Evolutionary conservation across 2,113 vertebrate species (phyloP), one percentile per base, ranked within the genome.

Genomic region (Archocentrus centrarchus): DNA sequence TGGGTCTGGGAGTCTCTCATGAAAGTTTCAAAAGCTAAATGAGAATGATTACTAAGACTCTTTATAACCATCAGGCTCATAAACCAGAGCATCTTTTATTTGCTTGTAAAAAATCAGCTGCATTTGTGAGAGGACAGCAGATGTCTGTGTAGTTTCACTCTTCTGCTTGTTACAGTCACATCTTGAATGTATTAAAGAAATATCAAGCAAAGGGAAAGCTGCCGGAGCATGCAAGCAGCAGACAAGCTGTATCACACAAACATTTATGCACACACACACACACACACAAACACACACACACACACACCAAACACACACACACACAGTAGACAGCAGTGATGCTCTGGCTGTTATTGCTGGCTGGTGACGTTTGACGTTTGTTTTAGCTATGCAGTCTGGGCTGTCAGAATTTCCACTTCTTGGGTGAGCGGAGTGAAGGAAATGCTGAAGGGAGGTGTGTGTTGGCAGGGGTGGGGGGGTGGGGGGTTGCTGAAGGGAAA

Each of bases 391-490:
- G 79, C 66, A 64, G 75, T 80, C 76, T 63, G 75, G 24, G 59
- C 62, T 90, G 88, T 80, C 83, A 83, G 58, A 55, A 77, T 77
- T 84, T 89, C 81, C 77, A 85, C 59, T 77, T 86, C 64, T 77
- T 60, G 76, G 83, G 64, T 84, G 83, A 90, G 77, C 57, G 70
- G 24, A 20, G 32, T 66, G 24, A 73, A 11, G 68, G 47, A 76
- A 61, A 77, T 60, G 41, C 32, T 60, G 39, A 44, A 70, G 18
- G 62, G 66, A 22, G 22, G 13, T 20, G 77, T 27, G 55, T 27
- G 27, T 7, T 20, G 32, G 32, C 5, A 14, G 11, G 15, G 44
- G 44, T 18, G 35, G 32, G 60, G 64, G 24, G 10, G 5, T 47
- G 32, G 60, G 64, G 24, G 10, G 5, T 47, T 30, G 24, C 15